Percentiles rank a stretch among this genome's conserved stretches.
phyloP scores from a whole-genome alignment of 2,797 vertebrate genomes.

The Rhinophrynus dorsalis region DNA sequence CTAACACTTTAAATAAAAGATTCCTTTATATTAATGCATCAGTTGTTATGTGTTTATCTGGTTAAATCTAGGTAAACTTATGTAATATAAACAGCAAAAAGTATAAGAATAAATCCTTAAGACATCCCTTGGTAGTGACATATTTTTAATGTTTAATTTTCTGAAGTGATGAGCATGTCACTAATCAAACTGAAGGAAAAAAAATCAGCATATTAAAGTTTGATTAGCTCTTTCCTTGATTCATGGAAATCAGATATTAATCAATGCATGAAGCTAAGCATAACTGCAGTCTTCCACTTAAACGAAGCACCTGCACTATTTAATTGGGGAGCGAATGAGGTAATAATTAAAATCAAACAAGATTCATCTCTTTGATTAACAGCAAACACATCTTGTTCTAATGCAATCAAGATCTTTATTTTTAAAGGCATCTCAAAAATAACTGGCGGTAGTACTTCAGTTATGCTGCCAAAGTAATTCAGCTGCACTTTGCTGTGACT shows the following conservation, averaged over 20 bases:
- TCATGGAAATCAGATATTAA: conserved; percentile 61
- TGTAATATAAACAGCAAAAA: conserved; percentile 14
- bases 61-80: neutral
- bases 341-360: conserved; percentile 51
- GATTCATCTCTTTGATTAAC: conserved; percentile 59
- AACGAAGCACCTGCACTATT: conserved; percentile 60
- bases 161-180: conserved; percentile 37
- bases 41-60: neutral
- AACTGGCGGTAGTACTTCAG: neutral
- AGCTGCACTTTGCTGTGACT: neutral
- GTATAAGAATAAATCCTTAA: neutral
- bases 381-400: conserved; percentile 50
- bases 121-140: conserved; percentile 24
- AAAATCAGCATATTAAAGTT: conserved; percentile 52
- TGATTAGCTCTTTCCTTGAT: conserved; percentile 63
- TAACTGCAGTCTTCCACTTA: conserved; percentile 53
- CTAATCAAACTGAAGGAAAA: conserved; percentile 35
- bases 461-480: neutral
- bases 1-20: too few species aligned
- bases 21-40: too few species aligned
- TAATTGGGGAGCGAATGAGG: conserved; percentile 54
- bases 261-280: conserved; percentile 61
- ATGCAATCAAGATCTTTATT: conserved; percentile 66
- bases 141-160: conserved; percentile 32
- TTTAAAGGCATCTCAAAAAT: conserved; percentile 22